Base-by-base conservation (phyloP, 2,888 invertebrate genomes). In the Ochropleura leucogaster region DNA sequence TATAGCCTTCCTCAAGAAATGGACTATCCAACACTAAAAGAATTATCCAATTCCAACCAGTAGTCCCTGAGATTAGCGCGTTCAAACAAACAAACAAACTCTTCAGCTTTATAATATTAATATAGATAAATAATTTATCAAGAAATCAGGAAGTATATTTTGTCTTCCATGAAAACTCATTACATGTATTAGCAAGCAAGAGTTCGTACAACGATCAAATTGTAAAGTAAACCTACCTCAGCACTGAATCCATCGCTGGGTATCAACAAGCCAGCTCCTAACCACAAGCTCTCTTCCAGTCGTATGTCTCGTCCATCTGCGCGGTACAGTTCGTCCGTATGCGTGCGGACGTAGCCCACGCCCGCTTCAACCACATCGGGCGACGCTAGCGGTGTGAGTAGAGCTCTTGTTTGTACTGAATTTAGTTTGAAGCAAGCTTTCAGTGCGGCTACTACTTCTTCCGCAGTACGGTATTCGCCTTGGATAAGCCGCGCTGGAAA, bases 231-330 rank as follows among this genome's bases (percentile, higher is more conserved):
- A 16, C 59, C 16, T 16, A 77, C 77, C 66, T 99, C 99, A 91
- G 99, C 99, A 91, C 99, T 99, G 96, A 99, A 99, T 40, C 99
- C 99, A 95, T 99, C 99, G 91, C 99, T 99, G 0, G 99, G 99
- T 74, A 99, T 97, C 66, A 99, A 96, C 86, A 99, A 98, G 0
- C 99, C 99, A 73, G 99, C 97, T 89, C 98, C 98, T 60, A 99
- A 97, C 88, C 98, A 98, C 49, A 98, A 98, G 92, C 99, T 99
- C 94, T 99, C 99, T 91, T 99, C 99, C 69, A 99, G 94, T 0
- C 98, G 97, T 78, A 99, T 97, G 93, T 99, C 98, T 18, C 99
- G 97, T 0, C 99, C 99, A 91, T 99, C 99, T 0, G 98, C 98
- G 55, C 98, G 97, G 12, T 98, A 98, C 84, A 99, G 96, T 91